phyloP scores from a whole-genome alignment of 2,888 invertebrate genomes.

The Megamerina dolium region DNA sequence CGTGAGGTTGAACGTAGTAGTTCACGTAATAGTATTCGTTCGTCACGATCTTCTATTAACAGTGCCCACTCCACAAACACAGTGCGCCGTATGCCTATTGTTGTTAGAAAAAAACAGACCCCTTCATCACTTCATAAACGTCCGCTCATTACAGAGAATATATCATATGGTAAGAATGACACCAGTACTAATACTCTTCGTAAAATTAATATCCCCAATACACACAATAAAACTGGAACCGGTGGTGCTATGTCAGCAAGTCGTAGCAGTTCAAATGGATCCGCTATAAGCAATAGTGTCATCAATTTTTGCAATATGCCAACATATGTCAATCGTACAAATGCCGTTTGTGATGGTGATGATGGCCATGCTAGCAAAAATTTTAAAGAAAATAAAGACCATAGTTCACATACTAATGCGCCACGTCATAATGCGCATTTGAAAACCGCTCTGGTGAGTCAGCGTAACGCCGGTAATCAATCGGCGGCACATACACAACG shows the following conservation, averaged over 20 bases:
- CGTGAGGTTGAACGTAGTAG: constrained; percentile 69
- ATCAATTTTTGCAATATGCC: constrained; percentile 31
- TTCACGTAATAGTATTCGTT: constrained; percentile 72
- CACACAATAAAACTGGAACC: constrained; percentile 30
- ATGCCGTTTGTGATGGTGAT: not conserved
- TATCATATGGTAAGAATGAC: constrained; percentile 33
- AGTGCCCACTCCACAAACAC: constrained; percentile 74
- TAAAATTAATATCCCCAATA: constrained; percentile 12
- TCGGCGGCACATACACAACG: constrained; percentile 16
- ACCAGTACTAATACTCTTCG: not conserved
- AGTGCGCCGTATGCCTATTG: constrained; percentile 60
- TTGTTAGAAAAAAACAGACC: constrained; percentile 34
- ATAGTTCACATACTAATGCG: constrained; percentile 23
- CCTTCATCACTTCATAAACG: constrained; percentile 48
- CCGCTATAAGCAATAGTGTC: constrained; percentile 53
- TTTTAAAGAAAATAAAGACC: constrained; percentile 49
- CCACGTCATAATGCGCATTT: constrained; percentile 38
- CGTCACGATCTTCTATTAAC: constrained; percentile 77
- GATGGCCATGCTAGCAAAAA: constrained; percentile 43
- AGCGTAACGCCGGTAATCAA: constrained; percentile 18
- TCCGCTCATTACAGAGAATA: constrained; percentile 54
- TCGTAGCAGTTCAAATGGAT: constrained; percentile 57
- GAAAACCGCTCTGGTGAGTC: constrained; percentile 35
- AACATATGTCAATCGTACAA: constrained; percentile 57
- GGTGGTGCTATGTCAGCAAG: constrained; percentile 53